Base-by-base conservation (phyloP, 2,113 vertebrate genomes). In the Nibea albiflora region DNA sequence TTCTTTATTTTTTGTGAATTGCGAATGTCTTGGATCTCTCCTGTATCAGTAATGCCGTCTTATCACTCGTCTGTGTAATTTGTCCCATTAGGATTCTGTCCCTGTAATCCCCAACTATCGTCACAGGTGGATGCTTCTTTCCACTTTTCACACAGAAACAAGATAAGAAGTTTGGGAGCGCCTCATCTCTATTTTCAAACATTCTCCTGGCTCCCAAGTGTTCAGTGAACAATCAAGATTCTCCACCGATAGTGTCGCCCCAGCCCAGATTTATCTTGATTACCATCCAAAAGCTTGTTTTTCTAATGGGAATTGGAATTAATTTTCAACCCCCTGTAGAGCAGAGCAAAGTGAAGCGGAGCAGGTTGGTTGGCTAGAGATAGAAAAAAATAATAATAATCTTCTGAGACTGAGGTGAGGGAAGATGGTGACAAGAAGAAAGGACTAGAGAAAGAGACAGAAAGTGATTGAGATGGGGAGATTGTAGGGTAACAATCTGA, bases 81-180 rank as follows among this genome's bases (percentile, higher is more conserved):
- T 78, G 65, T 82, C 84, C 66, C 78, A 75, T 90, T 73, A 81
- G 39, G 20, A 88, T 84, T 85, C 73, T 60, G 58, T 49, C 46
- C 68, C 78, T 67, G 73, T 86, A 86, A 82, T 88, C 79, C 85
- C 17, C 5, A 54, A 61, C 72, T 53, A 12, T 62, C 49, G 42
- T 86, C 81, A 80, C 75, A 80, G 69, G 81, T 86, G 81, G 83
- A 86, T 86, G 83, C 78, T 54, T 79, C 78, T 66, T 70, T 81
- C 71, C 83, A 76, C 50, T 69, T 83, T 78, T 76, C 83, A 63
- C 71, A 70, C 54, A 15, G 76, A 70, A 74, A 80, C 78, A 71
- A 86, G 89, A 90, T 90, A 88, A 86, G 60, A 86, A 84, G 86
- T 90, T 90, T 90, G 78, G 67, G 73, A 78, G 82, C n/a, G 35